A percentile compares a stretch with the other conserved stretches of the same genome.
phyloP scores from a whole-genome alignment of 2,797 vertebrate genomes.

The Stomatorhinus walkeri region DNA sequence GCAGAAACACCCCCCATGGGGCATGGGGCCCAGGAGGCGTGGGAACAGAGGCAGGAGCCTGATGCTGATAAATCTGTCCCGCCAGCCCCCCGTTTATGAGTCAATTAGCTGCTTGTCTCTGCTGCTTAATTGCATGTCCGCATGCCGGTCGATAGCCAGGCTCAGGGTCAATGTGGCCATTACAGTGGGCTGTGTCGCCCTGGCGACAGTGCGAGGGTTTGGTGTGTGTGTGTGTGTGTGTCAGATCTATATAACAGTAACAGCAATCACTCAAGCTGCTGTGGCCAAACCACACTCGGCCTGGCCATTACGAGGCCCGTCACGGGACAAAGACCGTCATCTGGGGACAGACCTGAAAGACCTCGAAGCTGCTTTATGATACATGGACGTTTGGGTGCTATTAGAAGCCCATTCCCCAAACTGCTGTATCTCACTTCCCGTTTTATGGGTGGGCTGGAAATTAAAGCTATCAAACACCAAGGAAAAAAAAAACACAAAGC shows the following conservation, averaged over 20 bases:
- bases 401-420: neutral
- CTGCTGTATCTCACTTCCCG: neutral
- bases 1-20: neutral
- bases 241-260: neutral
- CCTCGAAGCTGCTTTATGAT: neutral
- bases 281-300: neutral
- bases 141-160: slow-evolving; percentile 28
- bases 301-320: neutral
- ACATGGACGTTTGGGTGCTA: neutral
- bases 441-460: slow-evolving; percentile 1
- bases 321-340: neutral
- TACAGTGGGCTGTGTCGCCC: neutral
- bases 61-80: neutral
- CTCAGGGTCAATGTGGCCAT: neutral
- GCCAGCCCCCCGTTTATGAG: slow-evolving; percentile 28
- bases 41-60: neutral
- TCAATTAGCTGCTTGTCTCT: slow-evolving; percentile 33
- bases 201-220: neutral
- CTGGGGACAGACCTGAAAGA: neutral
- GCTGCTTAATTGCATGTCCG: slow-evolving; percentile 28
- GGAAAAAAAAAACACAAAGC: neutral
- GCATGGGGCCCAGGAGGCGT: neutral
- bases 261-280: neutral
- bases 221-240: neutral
- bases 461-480: slow-evolving; percentile 8